Base-by-base conservation (phyloP, 92 coral and sea anemone species). In the Zoanthus sansibaricus region DNA sequence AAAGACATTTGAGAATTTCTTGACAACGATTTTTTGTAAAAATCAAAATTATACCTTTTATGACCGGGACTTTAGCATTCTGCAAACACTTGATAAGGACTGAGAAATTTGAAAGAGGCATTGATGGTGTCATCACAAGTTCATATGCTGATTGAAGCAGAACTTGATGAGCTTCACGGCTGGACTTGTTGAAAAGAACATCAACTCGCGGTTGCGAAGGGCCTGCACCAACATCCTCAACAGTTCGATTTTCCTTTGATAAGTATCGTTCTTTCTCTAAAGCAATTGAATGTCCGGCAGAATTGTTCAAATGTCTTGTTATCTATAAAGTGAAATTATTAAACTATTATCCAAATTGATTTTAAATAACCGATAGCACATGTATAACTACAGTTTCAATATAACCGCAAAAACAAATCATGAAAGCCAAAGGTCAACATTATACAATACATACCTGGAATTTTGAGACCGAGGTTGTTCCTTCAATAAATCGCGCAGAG, bases 391-490 rank as follows among this genome's bases (percentile, higher is more conserved):
- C 68, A 25, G 68, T 61, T 61, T 61, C 68, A 61, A 61, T 61
- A 61, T 61, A 61, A 61, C 68, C 68, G 68, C 68, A 61, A 61
- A 61, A 45, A 46, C 30, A 74, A 49, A 74, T 18, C 21, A 37
- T 47, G 12, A 74, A 74, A 45, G 32, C 54, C 58, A 74, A 74
- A 49, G 56, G 58, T 74, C 58, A 74, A 66, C 25, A 62, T 33
- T 21, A 33, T 44, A 21, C 68, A 37, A 67, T 25, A 70, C 80
- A 70, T 84, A 84, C 88, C 88, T 84, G 88, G 62, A 46, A 31
- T 77, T 72, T 84, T 72, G 88, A 69, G 32, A 84, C 88, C 20
- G 69, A 71, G 69, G 66, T 84, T 32, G 82, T 84, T 31, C 88
- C 88, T 47, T 45, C 68, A 77, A 71, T 71, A 31, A 84, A 72